These are phyloP conservation scores for Eufriesea mexicana DNA, from an alignment of 1,140 invertebrate genomes.

Conservation along the genomic window DNA sequence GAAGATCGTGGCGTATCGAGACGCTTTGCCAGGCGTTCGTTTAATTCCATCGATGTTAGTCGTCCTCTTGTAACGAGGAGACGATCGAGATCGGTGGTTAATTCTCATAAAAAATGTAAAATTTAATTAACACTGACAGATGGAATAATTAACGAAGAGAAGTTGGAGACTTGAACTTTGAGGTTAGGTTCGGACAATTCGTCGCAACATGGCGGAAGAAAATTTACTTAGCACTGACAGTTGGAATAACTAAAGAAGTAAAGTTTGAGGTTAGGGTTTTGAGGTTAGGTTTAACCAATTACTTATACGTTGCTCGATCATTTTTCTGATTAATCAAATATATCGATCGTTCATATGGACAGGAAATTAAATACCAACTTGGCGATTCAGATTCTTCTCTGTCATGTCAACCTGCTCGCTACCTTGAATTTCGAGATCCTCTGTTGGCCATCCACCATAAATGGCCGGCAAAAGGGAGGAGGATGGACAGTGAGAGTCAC, in stretches of 20 bases:
- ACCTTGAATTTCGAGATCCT: background rate
- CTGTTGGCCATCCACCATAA: too few species aligned
- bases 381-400: too few species aligned
- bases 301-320: too few species aligned
- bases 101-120: background rate
- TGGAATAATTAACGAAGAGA: background rate
- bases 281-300: too few species aligned
- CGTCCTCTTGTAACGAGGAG: background rate
- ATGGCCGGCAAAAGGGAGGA: background rate
- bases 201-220: background rate
- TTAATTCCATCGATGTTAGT: conserved; percentile 31
- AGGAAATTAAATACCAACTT: too few species aligned
- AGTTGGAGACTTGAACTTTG: background rate
- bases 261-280: background rate
- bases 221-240: background rate
- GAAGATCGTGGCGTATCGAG: conserved; percentile 4
- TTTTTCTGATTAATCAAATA: too few species aligned
- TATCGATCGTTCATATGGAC: too few species aligned
- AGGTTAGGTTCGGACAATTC: background rate
- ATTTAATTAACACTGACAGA: too few species aligned
- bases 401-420: too few species aligned
- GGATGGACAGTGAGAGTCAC: too few species aligned
- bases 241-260: background rate
- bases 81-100: background rate
- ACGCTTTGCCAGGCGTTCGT: conserved; percentile 32